Conservation (phyloP, 2,888 invertebrate genomes). For the Agrochola circellaris region DNA sequence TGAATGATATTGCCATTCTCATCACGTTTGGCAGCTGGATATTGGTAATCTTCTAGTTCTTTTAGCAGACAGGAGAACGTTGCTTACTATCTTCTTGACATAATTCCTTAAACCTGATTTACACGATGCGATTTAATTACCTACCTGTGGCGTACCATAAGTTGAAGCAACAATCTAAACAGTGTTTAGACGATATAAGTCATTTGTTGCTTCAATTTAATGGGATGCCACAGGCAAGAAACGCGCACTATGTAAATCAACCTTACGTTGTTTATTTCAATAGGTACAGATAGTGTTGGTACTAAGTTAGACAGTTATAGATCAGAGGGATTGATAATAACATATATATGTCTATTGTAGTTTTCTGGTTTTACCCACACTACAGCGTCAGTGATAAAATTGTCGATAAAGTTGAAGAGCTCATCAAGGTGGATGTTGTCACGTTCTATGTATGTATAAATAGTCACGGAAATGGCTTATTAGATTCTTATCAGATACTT, state of each 20-base stretch:
- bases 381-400: neutral
- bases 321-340: neutral
- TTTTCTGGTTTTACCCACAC: constrained; percentile 7
- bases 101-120: neutral
- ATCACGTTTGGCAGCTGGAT: too few species aligned
- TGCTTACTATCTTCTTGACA: neutral
- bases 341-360: neutral
- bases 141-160: neutral
- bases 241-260: neutral
- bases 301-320: neutral
- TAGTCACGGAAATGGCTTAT: neutral
- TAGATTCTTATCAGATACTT: constrained; percentile 12
- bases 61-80: neutral
- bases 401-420: neutral
- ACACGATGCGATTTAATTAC: too few species aligned
- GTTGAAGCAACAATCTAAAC: neutral
- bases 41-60: neutral
- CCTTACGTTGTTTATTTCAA: too few species aligned
- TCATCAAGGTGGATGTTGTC: constrained; percentile 7
- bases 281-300: too few species aligned
- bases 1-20: neutral
- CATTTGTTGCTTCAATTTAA: neutral
- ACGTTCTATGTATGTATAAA: neutral
- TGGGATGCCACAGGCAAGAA: neutral
- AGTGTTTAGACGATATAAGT: too few species aligned